Percentiles rank a stretch among this genome's conserved stretches.
Evolutionary conservation across 1,140 invertebrate species (phyloP).

Genomic region (Drosophila insularis): DNA sequence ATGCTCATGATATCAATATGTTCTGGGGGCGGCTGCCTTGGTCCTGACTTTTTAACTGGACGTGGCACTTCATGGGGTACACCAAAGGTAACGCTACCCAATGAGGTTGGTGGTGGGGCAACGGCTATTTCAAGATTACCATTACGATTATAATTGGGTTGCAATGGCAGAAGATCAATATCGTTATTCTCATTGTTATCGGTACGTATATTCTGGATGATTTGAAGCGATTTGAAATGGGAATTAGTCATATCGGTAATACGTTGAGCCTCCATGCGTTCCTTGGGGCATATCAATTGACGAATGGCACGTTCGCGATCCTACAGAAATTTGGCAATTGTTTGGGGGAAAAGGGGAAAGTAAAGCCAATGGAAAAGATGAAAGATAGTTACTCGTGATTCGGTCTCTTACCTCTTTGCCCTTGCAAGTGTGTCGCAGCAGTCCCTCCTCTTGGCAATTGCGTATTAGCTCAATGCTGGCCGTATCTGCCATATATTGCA

Average conservation of each 20-base stretch:
- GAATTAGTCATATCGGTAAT: constrained; percentile 80
- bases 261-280: constrained; percentile 73
- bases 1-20: constrained; percentile 54
- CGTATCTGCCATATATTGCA: constrained; percentile 88
- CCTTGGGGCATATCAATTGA: constrained; percentile 75
- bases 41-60: constrained; percentile 71
- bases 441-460: constrained; percentile 92
- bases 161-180: constrained; percentile 68
- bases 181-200: constrained; percentile 82
- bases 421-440: constrained; percentile 87
- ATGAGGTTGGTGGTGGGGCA: constrained; percentile 9
- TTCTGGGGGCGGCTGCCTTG: constrained; percentile 22
- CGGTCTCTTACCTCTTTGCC: constrained; percentile 85
- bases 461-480: constrained; percentile 92
- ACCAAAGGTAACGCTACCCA: constrained; percentile 32
- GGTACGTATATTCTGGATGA: constrained; percentile 76
- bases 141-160: constrained; percentile 42
- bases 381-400: not conserved
- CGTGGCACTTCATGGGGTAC: constrained; percentile 71
- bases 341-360: not conserved
- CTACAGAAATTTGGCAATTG: constrained; percentile 36
- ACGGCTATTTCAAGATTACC: not conserved
- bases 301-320: constrained; percentile 70
- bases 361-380: not conserved
- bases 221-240: constrained; percentile 80